Evolutionary conservation across 2,888 invertebrate species (phyloP).

Genomic region (Drosophila austrosaltans): DNA sequence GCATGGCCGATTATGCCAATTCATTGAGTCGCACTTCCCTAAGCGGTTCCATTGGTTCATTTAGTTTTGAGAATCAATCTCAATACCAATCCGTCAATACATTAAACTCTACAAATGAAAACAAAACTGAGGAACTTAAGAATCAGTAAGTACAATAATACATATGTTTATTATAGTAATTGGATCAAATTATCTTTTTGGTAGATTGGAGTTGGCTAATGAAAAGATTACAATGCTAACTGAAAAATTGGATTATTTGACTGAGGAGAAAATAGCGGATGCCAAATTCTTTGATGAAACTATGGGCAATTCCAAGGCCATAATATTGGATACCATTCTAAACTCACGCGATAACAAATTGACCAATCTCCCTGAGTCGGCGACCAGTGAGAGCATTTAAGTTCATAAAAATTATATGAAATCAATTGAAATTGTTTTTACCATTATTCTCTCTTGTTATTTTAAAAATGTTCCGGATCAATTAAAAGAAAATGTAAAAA

Average conservation of each 20-base stretch:
- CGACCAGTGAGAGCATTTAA: constrained; percentile 29
- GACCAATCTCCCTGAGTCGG: constrained; percentile 3
- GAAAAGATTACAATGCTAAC: constrained; percentile 81
- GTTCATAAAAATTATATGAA: not conserved
- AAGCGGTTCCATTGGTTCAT: constrained; percentile 67
- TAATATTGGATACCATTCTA: constrained; percentile 77
- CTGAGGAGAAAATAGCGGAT: constrained; percentile 80
- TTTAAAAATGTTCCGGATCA: constrained; percentile 5
- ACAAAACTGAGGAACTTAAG: constrained; percentile 70
- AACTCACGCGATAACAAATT: constrained; percentile 35
- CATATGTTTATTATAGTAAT: not conserved
- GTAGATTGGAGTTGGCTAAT: constrained; percentile 79
- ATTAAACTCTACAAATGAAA: constrained; percentile 35
- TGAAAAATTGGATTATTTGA: constrained; percentile 77
- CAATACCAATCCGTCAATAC: constrained; percentile 46
- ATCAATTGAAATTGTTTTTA: constrained; percentile 34
- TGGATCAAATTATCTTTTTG: not conserved
- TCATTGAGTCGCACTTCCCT: constrained; percentile 66
- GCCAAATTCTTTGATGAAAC: constrained; percentile 80
- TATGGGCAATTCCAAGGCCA: constrained; percentile 77
- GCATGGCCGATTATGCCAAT: constrained; percentile 80
- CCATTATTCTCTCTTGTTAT: constrained; percentile 39
- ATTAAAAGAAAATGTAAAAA: not conserved
- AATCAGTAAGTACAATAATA: constrained; percentile 69
- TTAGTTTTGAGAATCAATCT: constrained; percentile 80